phyloP scores from a whole-genome alignment of 2,888 invertebrate genomes.

The Sturmia bella region DNA sequence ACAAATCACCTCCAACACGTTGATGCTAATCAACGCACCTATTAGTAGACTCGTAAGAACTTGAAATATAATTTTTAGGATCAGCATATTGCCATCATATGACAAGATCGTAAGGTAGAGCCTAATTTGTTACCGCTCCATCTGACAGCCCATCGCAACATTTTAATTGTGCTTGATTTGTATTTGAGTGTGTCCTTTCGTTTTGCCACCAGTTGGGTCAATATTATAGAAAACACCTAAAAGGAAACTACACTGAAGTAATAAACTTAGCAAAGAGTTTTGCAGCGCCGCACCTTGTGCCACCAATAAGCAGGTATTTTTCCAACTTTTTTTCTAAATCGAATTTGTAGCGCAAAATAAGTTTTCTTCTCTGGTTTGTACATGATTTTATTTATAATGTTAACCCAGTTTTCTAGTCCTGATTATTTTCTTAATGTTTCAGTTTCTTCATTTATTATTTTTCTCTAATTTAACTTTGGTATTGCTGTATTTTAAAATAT shows the following conservation, averaged over 20 bases:
- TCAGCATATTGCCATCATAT: too few relatives aligned
- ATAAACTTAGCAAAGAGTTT: conserved; percentile 55
- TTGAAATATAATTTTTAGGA: too few relatives aligned
- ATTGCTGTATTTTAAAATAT: conserved; percentile 65
- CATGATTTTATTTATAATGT: conserved; percentile 56
- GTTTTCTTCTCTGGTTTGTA: conserved; percentile 14
- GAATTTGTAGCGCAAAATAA: conserved; percentile 44
- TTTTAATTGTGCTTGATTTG: conserved; percentile 21
- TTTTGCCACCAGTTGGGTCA: conserved; percentile 22
- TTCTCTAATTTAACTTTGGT: conserved; percentile 35
- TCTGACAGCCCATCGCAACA: neutral
- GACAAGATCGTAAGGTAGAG: too few relatives aligned
- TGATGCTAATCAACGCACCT: too few relatives aligned
- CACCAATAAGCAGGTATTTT: conserved; percentile 14
- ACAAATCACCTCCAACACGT: too few relatives aligned
- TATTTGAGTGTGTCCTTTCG: conserved; percentile 18
- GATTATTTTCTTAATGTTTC: conserved; percentile 46
- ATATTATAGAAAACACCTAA: conserved; percentile 10
- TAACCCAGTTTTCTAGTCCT: conserved; percentile 50
- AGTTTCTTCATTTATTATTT: conserved; percentile 29
- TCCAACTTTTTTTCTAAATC: conserved; percentile 28
- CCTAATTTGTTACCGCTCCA: too few relatives aligned
- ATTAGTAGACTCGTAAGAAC: too few relatives aligned
- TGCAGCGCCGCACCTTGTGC: conserved; percentile 3
- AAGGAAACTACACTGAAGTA: conserved; percentile 42